Evolutionary conservation across 2,888 invertebrate genomes (phyloP).

Genomic region (Alentia gelatinosa): DNA sequence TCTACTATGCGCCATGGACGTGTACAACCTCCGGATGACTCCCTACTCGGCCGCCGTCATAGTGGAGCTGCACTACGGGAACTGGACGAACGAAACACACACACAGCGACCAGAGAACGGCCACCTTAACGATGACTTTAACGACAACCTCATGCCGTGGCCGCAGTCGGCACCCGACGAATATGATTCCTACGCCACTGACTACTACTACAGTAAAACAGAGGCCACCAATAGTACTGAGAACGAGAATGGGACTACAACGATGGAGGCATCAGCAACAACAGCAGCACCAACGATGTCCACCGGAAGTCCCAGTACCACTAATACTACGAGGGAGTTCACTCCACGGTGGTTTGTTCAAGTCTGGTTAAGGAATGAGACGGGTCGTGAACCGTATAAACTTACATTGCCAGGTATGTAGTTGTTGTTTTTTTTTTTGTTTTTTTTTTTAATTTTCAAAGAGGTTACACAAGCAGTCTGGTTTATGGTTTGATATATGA

Average conservation of each 20-base stretch:
- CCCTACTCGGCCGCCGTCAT: conserved; percentile 25
- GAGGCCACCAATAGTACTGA: neutral
- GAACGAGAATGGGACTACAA: neutral
- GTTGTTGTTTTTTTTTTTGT: neutral
- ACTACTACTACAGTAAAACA: neutral
- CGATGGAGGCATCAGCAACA: neutral
- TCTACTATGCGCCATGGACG: neutral
- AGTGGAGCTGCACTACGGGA: conserved; percentile 34
- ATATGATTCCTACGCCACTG: neutral
- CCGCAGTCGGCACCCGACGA: neutral
- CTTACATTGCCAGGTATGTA: conserved; percentile 21
- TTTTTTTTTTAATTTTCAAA: neutral
- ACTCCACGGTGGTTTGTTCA: neutral
- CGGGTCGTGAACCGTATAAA: neutral
- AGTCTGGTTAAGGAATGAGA: neutral
- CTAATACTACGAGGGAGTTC: neutral
- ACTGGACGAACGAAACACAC: neutral
- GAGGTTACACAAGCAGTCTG: too few species aligned
- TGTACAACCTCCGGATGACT: neutral
- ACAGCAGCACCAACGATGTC: neutral
- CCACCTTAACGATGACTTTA: too few species aligned
- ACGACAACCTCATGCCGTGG: too few species aligned
- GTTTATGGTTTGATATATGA: too few species aligned
- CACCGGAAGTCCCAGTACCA: neutral
- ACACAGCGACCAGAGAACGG: neutral